These are phyloP conservation scores for Gisinianus flammeolus DNA, from an alignment of 2,888 invertebrate genomes.

Conservation along the genomic window DNA sequence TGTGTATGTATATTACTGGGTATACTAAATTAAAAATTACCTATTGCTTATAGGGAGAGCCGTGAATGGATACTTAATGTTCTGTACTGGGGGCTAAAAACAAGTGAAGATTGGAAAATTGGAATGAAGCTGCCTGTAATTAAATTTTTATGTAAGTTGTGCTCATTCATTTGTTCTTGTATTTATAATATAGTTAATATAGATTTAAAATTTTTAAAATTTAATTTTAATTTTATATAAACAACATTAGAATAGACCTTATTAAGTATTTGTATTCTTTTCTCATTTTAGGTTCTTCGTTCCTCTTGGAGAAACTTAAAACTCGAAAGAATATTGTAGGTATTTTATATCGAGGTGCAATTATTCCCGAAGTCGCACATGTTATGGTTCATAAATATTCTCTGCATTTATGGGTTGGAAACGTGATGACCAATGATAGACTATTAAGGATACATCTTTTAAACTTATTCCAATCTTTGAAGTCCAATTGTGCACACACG, in stretches of 20 bases:
- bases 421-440: constrained; percentile 39
- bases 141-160: constrained; percentile 53
- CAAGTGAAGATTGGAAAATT: constrained; percentile 53
- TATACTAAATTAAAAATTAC: not conserved
- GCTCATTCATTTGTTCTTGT: too few species aligned
- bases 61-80: constrained; percentile 55
- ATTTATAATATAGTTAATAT: too few species aligned
- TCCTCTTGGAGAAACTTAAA: constrained; percentile 48
- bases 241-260: too few species aligned
- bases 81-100: constrained; percentile 50
- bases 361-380: constrained; percentile 52
- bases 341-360: constrained; percentile 51
- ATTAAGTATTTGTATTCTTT: too few species aligned
- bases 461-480: constrained; percentile 44
- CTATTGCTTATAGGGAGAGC: constrained; percentile 44
- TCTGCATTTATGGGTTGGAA: constrained; percentile 53
- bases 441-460: constrained; percentile 44
- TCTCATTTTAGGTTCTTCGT: too few species aligned
- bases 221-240: too few species aligned
- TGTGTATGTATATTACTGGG: not conserved
- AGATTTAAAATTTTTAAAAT: too few species aligned
- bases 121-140: constrained; percentile 53
- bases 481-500: constrained; percentile 30
- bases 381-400: constrained; percentile 54
- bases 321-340: constrained; percentile 48